Conservation (phyloP, 2,797 vertebrate genomes). For the Gallinago solitaria region DNA sequence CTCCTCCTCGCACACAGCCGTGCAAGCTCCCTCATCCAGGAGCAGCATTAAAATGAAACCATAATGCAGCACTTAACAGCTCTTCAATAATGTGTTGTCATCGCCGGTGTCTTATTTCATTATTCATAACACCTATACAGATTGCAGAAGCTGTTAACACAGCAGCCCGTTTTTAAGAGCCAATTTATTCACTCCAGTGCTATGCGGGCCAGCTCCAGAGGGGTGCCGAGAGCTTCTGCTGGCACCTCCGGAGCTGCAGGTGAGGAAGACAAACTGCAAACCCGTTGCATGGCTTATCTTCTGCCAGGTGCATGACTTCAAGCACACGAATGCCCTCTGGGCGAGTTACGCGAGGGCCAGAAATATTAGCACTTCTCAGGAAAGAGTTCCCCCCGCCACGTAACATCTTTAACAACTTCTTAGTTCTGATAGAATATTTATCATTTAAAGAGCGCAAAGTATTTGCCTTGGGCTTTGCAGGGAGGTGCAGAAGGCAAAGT, state of each 20-base stretch:
- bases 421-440: background rate
- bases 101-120: slow-evolving; percentile 25
- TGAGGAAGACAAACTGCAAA: background rate
- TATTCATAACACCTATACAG: slow-evolving; percentile 41
- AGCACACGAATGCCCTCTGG: background rate
- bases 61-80: slow-evolving; percentile 55
- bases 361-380: background rate
- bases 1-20: background rate
- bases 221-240: background rate
- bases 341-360: background rate
- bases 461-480: background rate
- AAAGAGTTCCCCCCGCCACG: background rate
- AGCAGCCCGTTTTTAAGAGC: slow-evolving; percentile 11
- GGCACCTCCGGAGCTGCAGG: background rate
- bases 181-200: background rate
- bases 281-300: background rate
- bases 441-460: background rate
- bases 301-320: background rate
- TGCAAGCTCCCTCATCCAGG: background rate
- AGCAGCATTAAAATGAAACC: slow-evolving; percentile 53
- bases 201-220: background rate
- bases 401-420: background rate
- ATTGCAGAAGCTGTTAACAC: slow-evolving; percentile 36
- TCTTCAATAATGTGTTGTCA: slow-evolving; percentile 48
- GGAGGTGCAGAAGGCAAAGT: background rate